phyloP scores from a whole-genome alignment of 1,140 invertebrate genomes.

The Atta cephalotes region DNA sequence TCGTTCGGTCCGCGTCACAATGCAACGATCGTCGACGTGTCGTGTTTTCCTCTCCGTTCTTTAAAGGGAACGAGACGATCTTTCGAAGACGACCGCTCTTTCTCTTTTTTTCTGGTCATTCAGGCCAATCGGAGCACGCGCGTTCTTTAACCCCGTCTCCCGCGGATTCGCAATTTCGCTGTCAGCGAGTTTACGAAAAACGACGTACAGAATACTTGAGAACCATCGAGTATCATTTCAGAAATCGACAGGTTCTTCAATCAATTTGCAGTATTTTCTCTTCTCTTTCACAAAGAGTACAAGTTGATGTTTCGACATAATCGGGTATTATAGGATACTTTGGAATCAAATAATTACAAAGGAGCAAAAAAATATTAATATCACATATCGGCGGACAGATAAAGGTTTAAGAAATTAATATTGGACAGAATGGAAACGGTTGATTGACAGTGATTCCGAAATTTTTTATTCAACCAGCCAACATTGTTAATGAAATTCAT shows the following conservation, averaged over 20 bases:
- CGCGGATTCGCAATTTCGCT: slow-evolving; percentile 31
- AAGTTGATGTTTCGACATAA: slow-evolving; percentile 18
- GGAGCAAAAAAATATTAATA: background rate
- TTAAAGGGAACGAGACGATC: slow-evolving; percentile 70
- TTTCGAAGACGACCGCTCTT: background rate
- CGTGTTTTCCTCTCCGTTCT: slow-evolving; percentile 52
- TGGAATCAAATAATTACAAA: slow-evolving; percentile 9
- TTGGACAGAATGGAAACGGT: slow-evolving; percentile 39
- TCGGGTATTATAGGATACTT: background rate
- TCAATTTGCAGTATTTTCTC: background rate
- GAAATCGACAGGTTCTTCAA: background rate
- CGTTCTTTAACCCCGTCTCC: slow-evolving; percentile 60
- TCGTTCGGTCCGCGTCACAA: slow-evolving; percentile 70
- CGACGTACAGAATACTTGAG: background rate
- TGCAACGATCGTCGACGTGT: slow-evolving; percentile 65
- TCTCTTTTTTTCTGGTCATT: slow-evolving; percentile 48
- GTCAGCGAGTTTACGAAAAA: slow-evolving; percentile 18
- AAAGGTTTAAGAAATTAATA: slow-evolving; percentile 36
- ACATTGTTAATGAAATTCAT: slow-evolving; percentile 69
- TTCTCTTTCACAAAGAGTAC: background rate
- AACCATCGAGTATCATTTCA: background rate
- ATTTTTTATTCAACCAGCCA: slow-evolving; percentile 47
- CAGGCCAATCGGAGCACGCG: slow-evolving; percentile 20
- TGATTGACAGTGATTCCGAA: slow-evolving; percentile 68
- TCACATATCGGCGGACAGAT: background rate